phyloP scores from a whole-genome alignment of 92 coral and sea anemone species.

The Zoanthus sociatus region DNA sequence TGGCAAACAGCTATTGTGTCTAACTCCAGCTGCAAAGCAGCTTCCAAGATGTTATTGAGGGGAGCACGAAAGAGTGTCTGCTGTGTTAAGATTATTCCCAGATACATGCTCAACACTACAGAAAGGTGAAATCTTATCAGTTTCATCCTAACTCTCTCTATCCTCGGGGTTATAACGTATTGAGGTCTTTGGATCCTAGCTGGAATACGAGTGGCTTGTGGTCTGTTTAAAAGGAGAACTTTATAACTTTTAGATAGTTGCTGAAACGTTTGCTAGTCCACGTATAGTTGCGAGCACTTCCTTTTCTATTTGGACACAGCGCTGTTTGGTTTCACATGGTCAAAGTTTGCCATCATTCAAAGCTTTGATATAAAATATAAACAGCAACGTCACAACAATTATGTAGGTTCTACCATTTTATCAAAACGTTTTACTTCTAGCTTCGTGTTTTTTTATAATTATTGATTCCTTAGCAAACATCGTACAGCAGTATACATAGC shows the following conservation, averaged over 20 bases:
- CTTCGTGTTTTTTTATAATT: too few relatives aligned
- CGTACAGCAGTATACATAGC: too few relatives aligned
- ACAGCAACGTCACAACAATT: too few relatives aligned
- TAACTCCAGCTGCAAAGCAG: conserved; percentile 35
- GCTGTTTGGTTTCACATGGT: conserved; percentile 51
- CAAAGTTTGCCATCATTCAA: conserved; percentile 33
- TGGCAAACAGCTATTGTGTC: conserved; percentile 36
- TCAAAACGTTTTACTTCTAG: too few relatives aligned
- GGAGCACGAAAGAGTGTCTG: conserved; percentile 50
- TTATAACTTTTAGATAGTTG: neutral
- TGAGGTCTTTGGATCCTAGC: too few relatives aligned
- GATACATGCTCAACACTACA: conserved; percentile 37
- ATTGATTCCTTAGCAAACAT: too few relatives aligned
- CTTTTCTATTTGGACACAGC: conserved; percentile 48
- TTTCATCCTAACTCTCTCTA: conserved; percentile 49
- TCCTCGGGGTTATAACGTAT: conserved; percentile 15
- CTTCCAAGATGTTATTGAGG: neutral
- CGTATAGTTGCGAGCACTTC: neutral
- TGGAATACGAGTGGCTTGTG: neutral
- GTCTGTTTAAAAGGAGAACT: neutral
- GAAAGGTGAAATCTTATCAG: conserved; percentile 43
- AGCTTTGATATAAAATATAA: too few relatives aligned
- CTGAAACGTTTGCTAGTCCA: neutral
- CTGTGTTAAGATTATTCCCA: conserved; percentile 35
- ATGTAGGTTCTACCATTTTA: too few relatives aligned